Evolutionary conservation across 2,888 invertebrate genomes (phyloP).

Genomic region (Pachycephus smyrnensis): DNA sequence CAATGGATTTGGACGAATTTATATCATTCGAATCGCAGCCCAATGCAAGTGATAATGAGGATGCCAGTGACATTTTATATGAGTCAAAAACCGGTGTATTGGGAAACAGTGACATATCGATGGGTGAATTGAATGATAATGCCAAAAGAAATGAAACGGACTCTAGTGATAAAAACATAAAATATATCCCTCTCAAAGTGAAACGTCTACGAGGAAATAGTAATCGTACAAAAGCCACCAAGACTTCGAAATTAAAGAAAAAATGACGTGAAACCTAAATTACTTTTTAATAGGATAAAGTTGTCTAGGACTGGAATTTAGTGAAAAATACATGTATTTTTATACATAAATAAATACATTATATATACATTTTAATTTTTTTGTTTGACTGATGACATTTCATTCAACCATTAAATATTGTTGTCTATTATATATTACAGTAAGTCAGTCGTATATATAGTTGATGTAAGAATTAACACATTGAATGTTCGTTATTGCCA

Average conservation of each 20-base stretch:
- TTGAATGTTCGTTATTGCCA: too few species aligned
- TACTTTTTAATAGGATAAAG: slow-evolving; percentile 25
- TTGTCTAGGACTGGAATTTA: too few species aligned
- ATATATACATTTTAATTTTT: slow-evolving; percentile 22
- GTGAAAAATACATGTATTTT: slow-evolving; percentile 15
- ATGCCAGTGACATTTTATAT: not conserved
- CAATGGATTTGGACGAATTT: not conserved
- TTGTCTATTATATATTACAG: too few species aligned
- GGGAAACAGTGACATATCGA: not conserved
- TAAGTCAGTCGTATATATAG: too few species aligned
- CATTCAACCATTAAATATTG: not conserved
- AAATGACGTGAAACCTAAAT: slow-evolving; percentile 37
- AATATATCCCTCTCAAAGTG: slow-evolving; percentile 57
- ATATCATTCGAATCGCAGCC: not conserved
- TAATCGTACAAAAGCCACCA: slow-evolving; percentile 56
- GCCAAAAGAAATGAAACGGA: too few species aligned
- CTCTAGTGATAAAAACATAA: not conserved
- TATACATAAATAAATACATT: slow-evolving; percentile 20
- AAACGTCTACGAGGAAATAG: slow-evolving; percentile 55
- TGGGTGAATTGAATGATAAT: not conserved
- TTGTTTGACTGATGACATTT: slow-evolving; percentile 5
- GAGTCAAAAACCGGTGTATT: slow-evolving; percentile 1
- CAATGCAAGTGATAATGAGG: not conserved
- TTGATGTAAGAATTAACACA: too few species aligned
- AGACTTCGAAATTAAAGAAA: slow-evolving; percentile 42